Conservation (phyloP, 1,140 invertebrate genomes). For the Musca vetustissima region DNA sequence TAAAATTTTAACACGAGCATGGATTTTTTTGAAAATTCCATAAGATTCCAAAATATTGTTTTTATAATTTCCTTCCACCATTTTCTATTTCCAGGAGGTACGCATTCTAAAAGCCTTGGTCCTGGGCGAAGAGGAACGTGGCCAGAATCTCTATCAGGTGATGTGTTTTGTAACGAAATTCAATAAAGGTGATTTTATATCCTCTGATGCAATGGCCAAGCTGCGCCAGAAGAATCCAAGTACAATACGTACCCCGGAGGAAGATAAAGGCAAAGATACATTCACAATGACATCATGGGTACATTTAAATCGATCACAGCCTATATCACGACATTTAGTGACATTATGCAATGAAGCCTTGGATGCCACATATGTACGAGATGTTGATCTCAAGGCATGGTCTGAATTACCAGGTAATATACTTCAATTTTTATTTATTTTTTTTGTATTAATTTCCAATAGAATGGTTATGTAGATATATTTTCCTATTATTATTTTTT, state of each 20-base stretch:
- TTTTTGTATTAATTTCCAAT: neutral
- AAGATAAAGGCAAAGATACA: slow-evolving; percentile 79
- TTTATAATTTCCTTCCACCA: too few species aligned
- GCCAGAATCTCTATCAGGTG: slow-evolving; percentile 86
- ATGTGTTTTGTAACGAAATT: slow-evolving; percentile 91
- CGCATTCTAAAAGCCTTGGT: slow-evolving; percentile 88
- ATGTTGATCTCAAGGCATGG: slow-evolving; percentile 78
- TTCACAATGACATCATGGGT: slow-evolving; percentile 81
- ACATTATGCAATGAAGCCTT: slow-evolving; percentile 74
- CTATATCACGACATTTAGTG: slow-evolving; percentile 75
- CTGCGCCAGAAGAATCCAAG: slow-evolving; percentile 89
- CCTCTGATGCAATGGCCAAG: slow-evolving; percentile 95
- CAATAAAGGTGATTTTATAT: slow-evolving; percentile 89
- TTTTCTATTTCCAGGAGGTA: slow-evolving; percentile 69
- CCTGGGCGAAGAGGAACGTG: slow-evolving; percentile 93
- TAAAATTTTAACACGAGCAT: too few species aligned
- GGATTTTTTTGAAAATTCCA: too few species aligned
- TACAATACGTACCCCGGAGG: slow-evolving; percentile 82
- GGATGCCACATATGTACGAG: slow-evolving; percentile 75
- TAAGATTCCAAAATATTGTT: too few species aligned
- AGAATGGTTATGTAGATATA: too few species aligned
- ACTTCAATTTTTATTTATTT: neutral
- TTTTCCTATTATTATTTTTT: too few species aligned
- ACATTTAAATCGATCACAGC: slow-evolving; percentile 64
- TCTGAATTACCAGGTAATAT: slow-evolving; percentile 73